Base-by-base conservation (phyloP, 1,140 invertebrate genomes). In the Gonioctena quinquepunctata region DNA sequence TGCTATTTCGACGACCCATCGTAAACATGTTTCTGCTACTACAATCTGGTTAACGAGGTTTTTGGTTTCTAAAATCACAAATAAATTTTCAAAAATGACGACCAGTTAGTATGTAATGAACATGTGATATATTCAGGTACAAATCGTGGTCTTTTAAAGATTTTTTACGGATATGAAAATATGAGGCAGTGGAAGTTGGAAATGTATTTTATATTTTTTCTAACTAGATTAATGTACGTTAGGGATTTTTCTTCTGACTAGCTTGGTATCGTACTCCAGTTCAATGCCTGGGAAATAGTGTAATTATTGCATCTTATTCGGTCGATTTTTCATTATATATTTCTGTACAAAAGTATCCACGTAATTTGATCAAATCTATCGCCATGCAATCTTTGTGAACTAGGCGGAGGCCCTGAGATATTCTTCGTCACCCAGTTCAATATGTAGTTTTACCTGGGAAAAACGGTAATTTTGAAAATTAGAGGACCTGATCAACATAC, bases 171-270 rank as follows among this genome's bases (percentile, higher is more conserved):
- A 26, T 42, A 63, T 50, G 25, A 22, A 25, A 64, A 48, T 64
- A 64, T 49, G 42, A 63, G 61, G 48, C 63, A 66, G 63, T 66
- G 63, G 63, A 66, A 66, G 63, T 66, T 66, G 63, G 63, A 66
- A 66, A 61, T 61, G 59, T 61, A 61, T 61, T 27, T 61, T 28
- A 26, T 61, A 61, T 61, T 61, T 61, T 61, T 61, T 61, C 52
- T 54, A 54, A 54, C 52, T 54, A 54, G 52, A 22, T 54, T 13
- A 54, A 4, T 11, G 18, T 54, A 21, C 18, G 52, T 54, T 22
- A 54, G 22, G 52, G 52, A 18, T 54, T 54, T 23, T 3, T 11
- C 18, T 54, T 54, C 52, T n/a, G n/a, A n/a, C n/a, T n/a, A n/a
- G n/a, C n/a, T n/a, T n/a, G n/a, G n/a, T n/a, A n/a, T n/a, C n/a